A percentile compares a stretch with the other conserved stretches of the same genome.
Evolutionary conservation across 2,113 vertebrate genomes (phyloP).

Genomic region (Poicephalus meyeri): DNA sequence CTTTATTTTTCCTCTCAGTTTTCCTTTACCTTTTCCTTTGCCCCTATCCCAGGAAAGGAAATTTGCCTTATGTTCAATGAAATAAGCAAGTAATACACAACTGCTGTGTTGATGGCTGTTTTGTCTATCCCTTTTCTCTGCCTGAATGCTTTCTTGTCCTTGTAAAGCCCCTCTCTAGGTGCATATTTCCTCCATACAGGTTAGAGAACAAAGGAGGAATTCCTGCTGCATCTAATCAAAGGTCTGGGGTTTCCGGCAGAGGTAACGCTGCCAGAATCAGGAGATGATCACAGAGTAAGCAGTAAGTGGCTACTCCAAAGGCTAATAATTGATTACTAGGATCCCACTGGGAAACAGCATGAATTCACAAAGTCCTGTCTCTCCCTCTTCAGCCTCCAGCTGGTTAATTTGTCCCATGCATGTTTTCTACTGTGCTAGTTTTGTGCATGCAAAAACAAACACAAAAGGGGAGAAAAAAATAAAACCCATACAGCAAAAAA

Average conservation of each 20-base stretch:
- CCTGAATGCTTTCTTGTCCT: background rate
- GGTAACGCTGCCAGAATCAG: constrained; percentile 1
- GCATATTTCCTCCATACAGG: background rate
- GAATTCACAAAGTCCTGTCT: background rate
- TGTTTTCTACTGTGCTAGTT: background rate
- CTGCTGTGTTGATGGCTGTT: background rate
- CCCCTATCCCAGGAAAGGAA: background rate
- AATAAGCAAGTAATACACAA: background rate
- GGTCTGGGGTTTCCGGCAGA: constrained; percentile 50
- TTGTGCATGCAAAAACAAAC: background rate
- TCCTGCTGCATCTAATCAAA: constrained; percentile 54
- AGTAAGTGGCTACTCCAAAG: background rate
- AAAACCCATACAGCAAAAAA: background rate
- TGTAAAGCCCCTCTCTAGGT: background rate
- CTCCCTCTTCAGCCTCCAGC: background rate
- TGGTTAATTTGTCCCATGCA: background rate
- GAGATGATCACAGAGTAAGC: constrained; percentile 35
- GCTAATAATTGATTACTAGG: constrained; percentile 13
- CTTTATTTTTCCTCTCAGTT: background rate
- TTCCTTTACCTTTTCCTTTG: background rate
- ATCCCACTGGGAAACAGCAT: background rate
- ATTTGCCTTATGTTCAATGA: background rate
- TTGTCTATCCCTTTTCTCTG: background rate
- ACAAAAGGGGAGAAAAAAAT: background rate
- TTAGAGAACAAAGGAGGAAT: constrained; percentile 37